phyloP scores from a whole-genome alignment of 2,113 vertebrate genomes.

The Indicator indicator region DNA sequence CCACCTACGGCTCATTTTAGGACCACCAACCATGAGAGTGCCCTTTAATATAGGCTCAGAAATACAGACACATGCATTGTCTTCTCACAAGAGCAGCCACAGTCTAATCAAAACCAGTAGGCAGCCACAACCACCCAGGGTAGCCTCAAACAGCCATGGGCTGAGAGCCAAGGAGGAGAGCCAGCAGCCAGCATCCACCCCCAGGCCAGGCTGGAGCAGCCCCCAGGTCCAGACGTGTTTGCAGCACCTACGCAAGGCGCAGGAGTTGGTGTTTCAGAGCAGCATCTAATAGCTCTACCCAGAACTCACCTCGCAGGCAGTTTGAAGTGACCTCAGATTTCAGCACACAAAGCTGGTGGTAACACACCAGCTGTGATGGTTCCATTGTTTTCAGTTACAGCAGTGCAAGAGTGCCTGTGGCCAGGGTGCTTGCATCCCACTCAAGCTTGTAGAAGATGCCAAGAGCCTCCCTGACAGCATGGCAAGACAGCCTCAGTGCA shows the following conservation, averaged over 20 bases:
- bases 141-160: accelerated
- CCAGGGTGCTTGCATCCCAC: background rate
- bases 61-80: background rate
- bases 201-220: background rate
- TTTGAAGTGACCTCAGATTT: background rate
- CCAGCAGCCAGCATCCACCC: background rate
- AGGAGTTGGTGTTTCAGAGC: background rate
- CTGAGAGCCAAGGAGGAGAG: background rate
- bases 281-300: background rate
- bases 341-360: background rate
- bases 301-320: background rate
- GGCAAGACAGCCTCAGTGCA: background rate
- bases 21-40: background rate
- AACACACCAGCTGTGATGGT: accelerated
- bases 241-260: background rate
- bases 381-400: background rate
- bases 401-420: background rate
- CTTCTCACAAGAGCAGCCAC: background rate
- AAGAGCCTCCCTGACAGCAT: background rate
- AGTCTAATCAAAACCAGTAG: constrained; percentile 47
- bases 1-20: background rate
- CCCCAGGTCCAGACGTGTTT: background rate
- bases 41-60: background rate
- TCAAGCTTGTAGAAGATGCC: background rate
- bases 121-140: background rate